Base-by-base conservation (phyloP, 1,140 invertebrate species). In the Steinernema feltiae region DNA sequence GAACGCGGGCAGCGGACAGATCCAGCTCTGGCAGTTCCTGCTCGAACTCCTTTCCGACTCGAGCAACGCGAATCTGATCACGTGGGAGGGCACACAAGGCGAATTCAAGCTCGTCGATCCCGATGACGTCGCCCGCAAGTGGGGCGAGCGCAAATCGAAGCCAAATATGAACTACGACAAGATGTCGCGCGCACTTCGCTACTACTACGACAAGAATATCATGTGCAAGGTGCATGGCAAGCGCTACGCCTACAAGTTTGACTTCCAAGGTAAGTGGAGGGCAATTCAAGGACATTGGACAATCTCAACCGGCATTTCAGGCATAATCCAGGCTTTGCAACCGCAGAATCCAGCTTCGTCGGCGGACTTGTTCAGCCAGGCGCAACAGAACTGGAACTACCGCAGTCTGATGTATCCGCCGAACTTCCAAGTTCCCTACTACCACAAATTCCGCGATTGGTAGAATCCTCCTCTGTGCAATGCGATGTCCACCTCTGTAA, bases 131-230 rank as follows among this genome's bases (percentile, higher is more conserved):
- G 96, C 96, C 0, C 90, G 94, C 77, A 90, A 93, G 80, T 99
- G 96, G 97, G 97, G 97, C 69, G 95, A 97, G 88, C 89, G 95
- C 76, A 99, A 99, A 88, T 95, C 93, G 48, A 98, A 98, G 88
- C 96, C 96, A 32, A 98, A 98, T 88, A 99, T 99, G 96, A 99
- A 99, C 89, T 98, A 98, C 88, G 96, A 98, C 88, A 99, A 99
- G 89, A 91, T 99, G 79, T 96, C 93, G 85, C 90, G 96, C 79
- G 95, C 95, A 75, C 90, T 99, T 80, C 93, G 96, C 91, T 96
- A 96, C 88, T 96, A 96, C 89, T 96, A 96, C 88, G 94, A 96
- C 90, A 96, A 96, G 88, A 94, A 94, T 88, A 98, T 98, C 87
- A 96, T 98, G 93, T 95, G 94, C 71, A 98, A 98, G 89, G 94